A percentile compares a stretch with the other conserved stretches of the same genome.
phyloP scores from a whole-genome alignment of 2,113 vertebrate genomes.

The Prolemur simus region DNA sequence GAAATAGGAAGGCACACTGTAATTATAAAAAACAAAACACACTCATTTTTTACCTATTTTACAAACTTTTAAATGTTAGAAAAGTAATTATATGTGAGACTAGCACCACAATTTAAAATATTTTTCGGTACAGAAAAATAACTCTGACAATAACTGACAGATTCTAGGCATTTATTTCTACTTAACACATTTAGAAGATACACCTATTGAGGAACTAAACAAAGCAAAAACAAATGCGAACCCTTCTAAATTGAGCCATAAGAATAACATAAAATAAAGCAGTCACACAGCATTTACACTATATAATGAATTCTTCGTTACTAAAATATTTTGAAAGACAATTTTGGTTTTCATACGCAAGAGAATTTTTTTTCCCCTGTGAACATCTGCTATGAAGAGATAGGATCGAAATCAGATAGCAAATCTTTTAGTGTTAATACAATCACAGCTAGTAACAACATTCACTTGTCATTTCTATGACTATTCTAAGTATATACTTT shows the following conservation, averaged over 20 bases:
- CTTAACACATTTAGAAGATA: neutral
- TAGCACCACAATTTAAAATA: neutral
- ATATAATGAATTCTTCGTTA: neutral
- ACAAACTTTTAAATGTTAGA: neutral
- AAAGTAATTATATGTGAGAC: neutral
- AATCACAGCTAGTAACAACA: neutral
- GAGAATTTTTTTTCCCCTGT: neutral
- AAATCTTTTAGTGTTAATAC: neutral
- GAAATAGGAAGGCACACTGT: neutral
- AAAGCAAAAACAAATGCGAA: neutral
- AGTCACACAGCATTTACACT: neutral
- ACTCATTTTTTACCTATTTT: neutral
- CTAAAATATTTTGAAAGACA: neutral
- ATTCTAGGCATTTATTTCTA: conserved; percentile 1
- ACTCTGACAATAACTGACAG: neutral
- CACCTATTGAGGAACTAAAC: neutral
- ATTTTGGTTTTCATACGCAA: conserved; percentile 21
- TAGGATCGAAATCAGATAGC: neutral
- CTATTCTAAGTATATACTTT: neutral
- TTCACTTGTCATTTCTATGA: neutral
- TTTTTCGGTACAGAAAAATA: neutral
- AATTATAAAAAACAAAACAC: neutral
- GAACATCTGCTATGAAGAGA: neutral
- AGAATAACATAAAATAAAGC: neutral
- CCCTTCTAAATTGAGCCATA: neutral